Evolutionary conservation across 2,888 invertebrate genomes (phyloP).

Genomic region (Scaeva pyrastri): DNA sequence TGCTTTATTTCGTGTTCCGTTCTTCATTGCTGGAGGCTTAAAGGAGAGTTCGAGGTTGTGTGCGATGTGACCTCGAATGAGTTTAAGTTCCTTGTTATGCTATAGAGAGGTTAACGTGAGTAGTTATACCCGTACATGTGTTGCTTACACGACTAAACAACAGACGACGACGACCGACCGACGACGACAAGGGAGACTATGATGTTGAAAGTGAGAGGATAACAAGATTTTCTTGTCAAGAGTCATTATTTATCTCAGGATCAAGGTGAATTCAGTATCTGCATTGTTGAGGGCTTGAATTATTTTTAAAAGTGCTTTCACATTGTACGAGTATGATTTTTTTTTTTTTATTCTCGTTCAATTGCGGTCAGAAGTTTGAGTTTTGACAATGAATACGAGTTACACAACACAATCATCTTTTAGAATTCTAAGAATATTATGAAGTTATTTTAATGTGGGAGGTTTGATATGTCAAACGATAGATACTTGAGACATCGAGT

Average conservation of each 20-base stretch:
- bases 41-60: constrained; percentile 69
- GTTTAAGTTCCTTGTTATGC: constrained; percentile 67
- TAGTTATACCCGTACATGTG: constrained; percentile 3
- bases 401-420: not conserved
- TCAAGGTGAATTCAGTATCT: constrained; percentile 61
- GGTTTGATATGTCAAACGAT: no score
- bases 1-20: constrained; percentile 20
- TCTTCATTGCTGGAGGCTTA: constrained; percentile 32
- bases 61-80: constrained; percentile 60
- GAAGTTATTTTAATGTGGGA: no score
- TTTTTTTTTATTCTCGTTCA: not conserved
- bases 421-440: not conserved
- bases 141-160: not conserved
- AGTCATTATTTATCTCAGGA: constrained; percentile 71
- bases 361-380: not conserved
- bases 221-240: constrained; percentile 65
- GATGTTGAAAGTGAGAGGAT: constrained; percentile 61
- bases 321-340: constrained; percentile 9
- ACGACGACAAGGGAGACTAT: not conserved
- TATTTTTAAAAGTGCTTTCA: constrained; percentile 38
- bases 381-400: no score
- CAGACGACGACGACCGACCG: no score
- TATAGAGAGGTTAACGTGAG: constrained; percentile 18
- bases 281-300: not conserved
- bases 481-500: no score